Conservation (phyloP, 2,797 vertebrate genomes). For the Micromesistius poutassou region DNA sequence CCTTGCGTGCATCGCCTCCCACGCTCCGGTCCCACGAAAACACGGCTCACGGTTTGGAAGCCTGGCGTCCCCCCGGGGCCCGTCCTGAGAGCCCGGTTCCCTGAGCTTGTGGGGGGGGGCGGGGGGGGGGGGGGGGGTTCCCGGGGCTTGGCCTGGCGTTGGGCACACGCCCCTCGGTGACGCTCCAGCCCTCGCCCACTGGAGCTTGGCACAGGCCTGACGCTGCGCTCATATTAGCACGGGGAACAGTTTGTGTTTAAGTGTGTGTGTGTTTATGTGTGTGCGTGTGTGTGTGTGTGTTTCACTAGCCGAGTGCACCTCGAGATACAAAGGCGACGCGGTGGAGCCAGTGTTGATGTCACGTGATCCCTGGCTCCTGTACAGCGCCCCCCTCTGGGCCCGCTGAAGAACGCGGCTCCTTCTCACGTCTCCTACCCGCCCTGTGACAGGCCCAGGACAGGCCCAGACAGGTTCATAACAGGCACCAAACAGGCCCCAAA, state of each 20-base stretch:
- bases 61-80: neutral
- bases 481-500: too few species aligned
- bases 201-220: neutral
- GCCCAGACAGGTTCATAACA: too few species aligned
- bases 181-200: slow-evolving; percentile 51
- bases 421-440: too few species aligned
- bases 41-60: neutral
- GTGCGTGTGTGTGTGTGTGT: neutral
- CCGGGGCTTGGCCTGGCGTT: slow-evolving; percentile 58
- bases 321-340: neutral
- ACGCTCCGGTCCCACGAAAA: neutral
- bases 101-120: slow-evolving; percentile 32
- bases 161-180: slow-evolving; percentile 49
- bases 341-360: neutral
- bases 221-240: too few species aligned
- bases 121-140: slow-evolving; percentile 34
- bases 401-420: too few species aligned
- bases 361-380: neutral
- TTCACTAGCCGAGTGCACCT: neutral
- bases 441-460: slow-evolving; percentile 10
- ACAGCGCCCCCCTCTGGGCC: neutral
- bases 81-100: slow-evolving; percentile 50
- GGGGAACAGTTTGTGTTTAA: too few species aligned
- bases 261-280: neutral
- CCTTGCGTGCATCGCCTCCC: neutral